A percentile compares a stretch with the other conserved stretches of the same genome.
phyloP scores from a whole-genome alignment of 2,797 vertebrate species.

The Premnoplex brunnescens region DNA sequence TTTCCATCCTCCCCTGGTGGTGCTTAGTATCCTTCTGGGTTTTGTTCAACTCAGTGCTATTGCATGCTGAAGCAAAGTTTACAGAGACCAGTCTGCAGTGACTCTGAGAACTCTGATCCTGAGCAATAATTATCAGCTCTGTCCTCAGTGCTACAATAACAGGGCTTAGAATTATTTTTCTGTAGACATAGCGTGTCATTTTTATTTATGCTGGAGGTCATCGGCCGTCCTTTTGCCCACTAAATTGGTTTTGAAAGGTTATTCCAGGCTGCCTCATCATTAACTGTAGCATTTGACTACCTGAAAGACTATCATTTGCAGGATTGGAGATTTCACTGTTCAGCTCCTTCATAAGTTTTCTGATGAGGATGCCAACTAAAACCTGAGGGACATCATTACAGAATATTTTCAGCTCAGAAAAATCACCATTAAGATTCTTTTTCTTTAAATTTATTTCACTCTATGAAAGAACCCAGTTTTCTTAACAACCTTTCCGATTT shows the following conservation, averaged over 20 bases:
- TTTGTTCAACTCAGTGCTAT: background rate
- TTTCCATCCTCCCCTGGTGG: background rate
- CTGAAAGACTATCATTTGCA: background rate
- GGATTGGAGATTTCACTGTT: background rate
- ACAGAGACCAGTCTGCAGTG: background rate
- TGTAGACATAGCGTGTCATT: background rate
- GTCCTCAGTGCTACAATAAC: background rate
- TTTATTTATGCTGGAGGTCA: background rate
- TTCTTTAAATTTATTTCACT: background rate
- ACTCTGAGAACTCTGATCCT: background rate
- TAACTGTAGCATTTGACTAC: background rate
- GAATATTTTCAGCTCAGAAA: background rate
- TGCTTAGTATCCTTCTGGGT: background rate
- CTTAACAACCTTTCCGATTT: background rate
- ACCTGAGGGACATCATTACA: background rate
- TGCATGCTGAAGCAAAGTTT: background rate
- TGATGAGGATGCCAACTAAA: background rate
- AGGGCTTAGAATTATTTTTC: background rate
- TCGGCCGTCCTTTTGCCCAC: background rate
- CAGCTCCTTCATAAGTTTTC: background rate
- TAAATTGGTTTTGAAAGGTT: background rate
- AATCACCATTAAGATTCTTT: background rate
- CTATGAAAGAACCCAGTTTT: background rate
- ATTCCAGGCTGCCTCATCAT: background rate
- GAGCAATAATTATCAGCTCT: background rate